These are phyloP conservation scores for Phainopepla nitens DNA, from an alignment of 2,113 vertebrate genomes.

Conservation along the genomic window DNA sequence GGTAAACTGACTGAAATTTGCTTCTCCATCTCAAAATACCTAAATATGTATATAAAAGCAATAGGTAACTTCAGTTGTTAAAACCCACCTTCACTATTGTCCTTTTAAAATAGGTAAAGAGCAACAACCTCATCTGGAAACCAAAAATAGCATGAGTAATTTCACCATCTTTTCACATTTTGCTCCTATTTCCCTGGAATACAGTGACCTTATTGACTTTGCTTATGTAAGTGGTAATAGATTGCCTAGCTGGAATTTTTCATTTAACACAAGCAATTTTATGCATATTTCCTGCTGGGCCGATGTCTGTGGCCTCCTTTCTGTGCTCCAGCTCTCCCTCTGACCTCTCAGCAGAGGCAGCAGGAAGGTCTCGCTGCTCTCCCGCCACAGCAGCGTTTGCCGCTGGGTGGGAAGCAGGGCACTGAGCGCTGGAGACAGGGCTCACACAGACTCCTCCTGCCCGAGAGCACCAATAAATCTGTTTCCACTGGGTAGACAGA, in stretches of 20 bases:
- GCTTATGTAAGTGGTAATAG: not conserved
- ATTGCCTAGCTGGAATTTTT: not conserved
- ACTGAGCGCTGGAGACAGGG: fast-evolving
- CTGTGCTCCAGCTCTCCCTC: not conserved
- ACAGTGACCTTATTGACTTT: conserved; percentile 2
- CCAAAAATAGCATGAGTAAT: not conserved
- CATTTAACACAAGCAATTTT: not conserved
- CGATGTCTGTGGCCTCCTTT: not conserved
- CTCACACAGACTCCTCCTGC: not conserved
- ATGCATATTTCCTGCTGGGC: not conserved
- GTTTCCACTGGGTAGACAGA: not conserved
- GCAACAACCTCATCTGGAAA: not conserved
- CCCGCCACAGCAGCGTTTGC: fast-evolving
- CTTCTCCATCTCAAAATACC: not conserved
- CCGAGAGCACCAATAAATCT: too few species aligned
- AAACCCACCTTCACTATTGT: not conserved
- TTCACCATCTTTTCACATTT: conserved; percentile 49
- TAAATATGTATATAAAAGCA: not conserved
- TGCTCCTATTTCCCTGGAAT: conserved; percentile 52
- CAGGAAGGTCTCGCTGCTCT: not conserved
- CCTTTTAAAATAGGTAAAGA: conserved; percentile 47
- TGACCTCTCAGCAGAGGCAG: not conserved
- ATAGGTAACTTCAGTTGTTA: not conserved
- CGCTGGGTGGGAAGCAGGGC: fast-evolving
- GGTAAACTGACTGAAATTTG: not conserved